phyloP scores from a whole-genome alignment of 2,888 invertebrate species.

The Ochropacha duplaris region DNA sequence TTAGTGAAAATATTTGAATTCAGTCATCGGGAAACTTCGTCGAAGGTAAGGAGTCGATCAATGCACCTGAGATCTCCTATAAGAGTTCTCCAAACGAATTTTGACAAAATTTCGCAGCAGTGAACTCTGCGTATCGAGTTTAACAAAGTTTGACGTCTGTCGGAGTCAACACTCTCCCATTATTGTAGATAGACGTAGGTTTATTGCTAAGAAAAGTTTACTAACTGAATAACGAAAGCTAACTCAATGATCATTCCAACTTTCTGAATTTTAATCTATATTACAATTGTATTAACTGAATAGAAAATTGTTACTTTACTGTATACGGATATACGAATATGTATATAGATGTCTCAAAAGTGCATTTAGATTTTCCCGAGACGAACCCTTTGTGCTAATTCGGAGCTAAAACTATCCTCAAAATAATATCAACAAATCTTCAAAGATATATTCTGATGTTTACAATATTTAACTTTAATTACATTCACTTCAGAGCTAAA shows the following conservation, averaged over 20 bases:
- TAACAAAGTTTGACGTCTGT: slow-evolving; percentile 50
- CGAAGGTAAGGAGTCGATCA: slow-evolving; percentile 43
- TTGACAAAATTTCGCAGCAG: slow-evolving; percentile 46
- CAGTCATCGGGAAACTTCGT: slow-evolving; percentile 54
- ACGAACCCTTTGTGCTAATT: not conserved
- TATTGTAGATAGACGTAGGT: slow-evolving; percentile 36
- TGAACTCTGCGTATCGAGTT: slow-evolving; percentile 30
- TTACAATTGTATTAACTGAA: not conserved
- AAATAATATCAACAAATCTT: not conserved
- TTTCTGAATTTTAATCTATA: not conserved
- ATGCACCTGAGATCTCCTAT: slow-evolving; percentile 45
- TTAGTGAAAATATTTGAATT: slow-evolving; percentile 71
- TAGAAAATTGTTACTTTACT: not conserved
- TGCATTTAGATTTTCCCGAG: not conserved
- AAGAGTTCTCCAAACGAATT: slow-evolving; percentile 44
- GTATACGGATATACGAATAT: not conserved
- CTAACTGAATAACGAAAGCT: slow-evolving; percentile 40
- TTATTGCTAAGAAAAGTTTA: slow-evolving; percentile 27
- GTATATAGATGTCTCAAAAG: not conserved
- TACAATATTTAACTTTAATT: too few relatives aligned
- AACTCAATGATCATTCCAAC: not conserved
- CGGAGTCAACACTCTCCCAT: slow-evolving; percentile 37
- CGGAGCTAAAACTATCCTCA: not conserved
- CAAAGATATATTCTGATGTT: not conserved
- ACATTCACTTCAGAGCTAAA: too few relatives aligned